Base-by-base conservation (phyloP, 2,797 vertebrate species). In the Vespertilio murinus region DNA sequence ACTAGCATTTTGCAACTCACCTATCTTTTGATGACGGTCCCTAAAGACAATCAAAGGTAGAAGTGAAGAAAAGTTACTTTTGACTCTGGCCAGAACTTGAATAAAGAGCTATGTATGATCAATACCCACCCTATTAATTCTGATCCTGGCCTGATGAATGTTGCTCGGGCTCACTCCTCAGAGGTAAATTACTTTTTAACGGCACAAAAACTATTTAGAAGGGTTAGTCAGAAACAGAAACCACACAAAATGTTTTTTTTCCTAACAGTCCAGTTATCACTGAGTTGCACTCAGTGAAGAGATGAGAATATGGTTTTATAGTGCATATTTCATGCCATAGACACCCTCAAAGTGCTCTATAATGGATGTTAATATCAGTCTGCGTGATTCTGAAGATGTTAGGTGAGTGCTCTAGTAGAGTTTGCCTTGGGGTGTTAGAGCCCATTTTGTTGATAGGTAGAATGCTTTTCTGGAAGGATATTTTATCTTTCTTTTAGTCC, bases 91-190 rank as follows among this genome's bases (percentile, higher is more conserved):
- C 93, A 97, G 91, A 97, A 54, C 28, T 97, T 42, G 38, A 92
- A 93, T 96, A 95, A 97, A 98, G 88, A 96, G n/a, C 86, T 95
- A 30, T 56, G 59, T 56, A 87, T 97, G 97, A 98, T 98, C 97
- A 97, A 98, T 98, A 97, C 38, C 18, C 82, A 87, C 18, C 73
- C 93, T 98, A 97, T 98, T 98, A 98, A 98, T 98, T 98, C 93
- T 97, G 95, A 97, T 96, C 91, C 94, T 84, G 96, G 97, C 90
- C 1, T 1, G 85, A 96, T 97, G 97, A 98, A 95, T 95, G 96
- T 95, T 97, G 90, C 94, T 93, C 97, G 94, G 95, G n/a, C 85
- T 98, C 86, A 94, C 91, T 97, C 97, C 94, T 91, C 35, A 96
- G 96, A 97, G 97, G 85, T 97, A 97, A 98, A 98, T 98, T 98